Evolutionary conservation across 2,797 vertebrate species (phyloP), one percentile per base, ranked within the genome.

Genomic region (Antrozous pallidus): DNA sequence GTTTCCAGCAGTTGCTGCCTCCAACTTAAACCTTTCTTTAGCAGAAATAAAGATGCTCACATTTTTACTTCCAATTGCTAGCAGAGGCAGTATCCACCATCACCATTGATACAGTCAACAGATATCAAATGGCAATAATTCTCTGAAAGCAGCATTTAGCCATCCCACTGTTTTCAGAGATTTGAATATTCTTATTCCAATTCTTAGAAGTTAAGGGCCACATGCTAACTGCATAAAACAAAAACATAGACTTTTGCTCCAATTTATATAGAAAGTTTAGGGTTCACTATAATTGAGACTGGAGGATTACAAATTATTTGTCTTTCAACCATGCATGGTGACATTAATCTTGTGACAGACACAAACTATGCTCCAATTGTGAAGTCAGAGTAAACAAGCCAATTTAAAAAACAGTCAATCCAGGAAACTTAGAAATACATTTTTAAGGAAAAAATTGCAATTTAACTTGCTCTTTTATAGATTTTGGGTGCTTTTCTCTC

Each of bases 381-480:
- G 42, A 84, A 91, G 71, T 93, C n/a, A 49, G 28, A 91, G 54
- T 58, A 78, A 88, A 51, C 24, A 49, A 63, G 49, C 17, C 67
- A 80, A 77, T 63, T 51, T 70, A 77, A 88, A 95, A 88, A 71
- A 42, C 8, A 71, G 31, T 16, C 69, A 79, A 78, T 70, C 63
- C 38, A 85, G 77, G 77, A 88, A 26, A 49, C 47, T 24, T 13
- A 81, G 22, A 88, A 78, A 61, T 65, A 86, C 69, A 88, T 47
- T 65, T 92, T 26, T 69, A 91, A 86, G 69, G 22, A 54, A 75
- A n/a, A 83, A 65, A 63, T 9, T 54, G 20, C 38, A 80, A 42
- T 33, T 36, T 65, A 81, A 88, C 49, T 88, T 94, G 42, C 20
- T 83, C n/a, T 85, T 93, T 85, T 65, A 65, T 67, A 89, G 56